Conservation (phyloP, 2,888 invertebrate species). For the Troilus luridus region DNA sequence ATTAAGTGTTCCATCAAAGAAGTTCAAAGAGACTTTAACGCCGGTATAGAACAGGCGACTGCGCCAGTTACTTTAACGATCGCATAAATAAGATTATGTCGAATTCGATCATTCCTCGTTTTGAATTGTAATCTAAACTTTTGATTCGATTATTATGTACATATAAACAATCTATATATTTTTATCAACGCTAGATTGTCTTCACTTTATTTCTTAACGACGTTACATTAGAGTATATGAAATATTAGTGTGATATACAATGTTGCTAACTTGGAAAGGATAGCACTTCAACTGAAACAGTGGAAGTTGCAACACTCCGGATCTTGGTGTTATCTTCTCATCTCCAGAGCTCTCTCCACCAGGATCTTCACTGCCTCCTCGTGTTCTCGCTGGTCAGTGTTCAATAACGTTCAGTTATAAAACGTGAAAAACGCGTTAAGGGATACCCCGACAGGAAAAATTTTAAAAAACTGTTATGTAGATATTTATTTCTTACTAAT, state of each 20-base stretch:
- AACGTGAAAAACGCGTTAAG: neutral
- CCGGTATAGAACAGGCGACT: neutral
- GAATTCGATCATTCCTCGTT: neutral
- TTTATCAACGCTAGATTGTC: too few relatives aligned
- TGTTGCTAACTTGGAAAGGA: conserved; percentile 36
- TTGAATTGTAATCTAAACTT: neutral
- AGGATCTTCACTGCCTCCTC: conserved; percentile 33
- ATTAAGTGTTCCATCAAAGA: too few relatives aligned
- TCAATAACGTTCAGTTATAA: neutral
- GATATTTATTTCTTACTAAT: neutral
- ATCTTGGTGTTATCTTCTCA: conserved; percentile 11
- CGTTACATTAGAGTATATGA: neutral
- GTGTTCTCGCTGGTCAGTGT: conserved; percentile 17
- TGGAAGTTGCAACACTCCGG: conserved; percentile 49
- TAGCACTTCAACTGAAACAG: conserved; percentile 40
- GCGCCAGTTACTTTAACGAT: neutral
- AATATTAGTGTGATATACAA: neutral
- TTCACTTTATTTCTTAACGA: neutral
- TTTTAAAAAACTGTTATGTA: neutral
- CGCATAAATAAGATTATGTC: neutral
- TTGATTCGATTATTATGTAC: neutral
- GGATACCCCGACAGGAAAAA: neutral
- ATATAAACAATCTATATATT: neutral
- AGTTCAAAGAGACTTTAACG: neutral
- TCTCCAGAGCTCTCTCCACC: conserved; percentile 47